Percentiles rank a stretch among this genome's conserved stretches.
phyloP scores from a whole-genome alignment of 2,797 vertebrate genomes.

The Eidolon dupreanum region DNA sequence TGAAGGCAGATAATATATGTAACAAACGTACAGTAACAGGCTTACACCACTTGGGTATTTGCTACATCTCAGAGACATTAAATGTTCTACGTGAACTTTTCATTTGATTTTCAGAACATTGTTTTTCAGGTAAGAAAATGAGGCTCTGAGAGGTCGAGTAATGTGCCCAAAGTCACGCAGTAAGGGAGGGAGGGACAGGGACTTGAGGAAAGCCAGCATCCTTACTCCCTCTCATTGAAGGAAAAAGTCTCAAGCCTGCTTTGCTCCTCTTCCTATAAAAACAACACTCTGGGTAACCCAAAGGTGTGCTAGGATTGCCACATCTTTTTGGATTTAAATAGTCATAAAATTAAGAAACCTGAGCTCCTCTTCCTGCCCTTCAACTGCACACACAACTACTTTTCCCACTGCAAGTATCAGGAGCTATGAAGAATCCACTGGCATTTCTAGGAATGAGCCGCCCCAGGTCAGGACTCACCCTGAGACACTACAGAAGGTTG shows the following conservation, averaged over 20 bases:
- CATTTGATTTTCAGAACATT: background rate
- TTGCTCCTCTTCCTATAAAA: background rate
- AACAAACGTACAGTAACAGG: background rate
- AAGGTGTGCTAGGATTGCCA: background rate
- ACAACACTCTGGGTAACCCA: background rate
- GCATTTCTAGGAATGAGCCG: background rate
- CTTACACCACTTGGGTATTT: background rate
- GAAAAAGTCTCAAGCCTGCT: background rate
- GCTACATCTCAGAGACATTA: background rate
- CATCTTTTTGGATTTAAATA: slow-evolving; percentile 16
- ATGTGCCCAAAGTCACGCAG: background rate
- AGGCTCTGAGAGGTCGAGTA: background rate
- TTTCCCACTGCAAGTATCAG: background rate
- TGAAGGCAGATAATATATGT: background rate
- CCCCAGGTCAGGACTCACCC: background rate
- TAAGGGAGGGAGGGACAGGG: background rate
- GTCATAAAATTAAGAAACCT: slow-evolving; percentile 27
- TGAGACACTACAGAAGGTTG: background rate
- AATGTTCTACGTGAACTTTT: background rate
- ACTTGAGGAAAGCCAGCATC: background rate
- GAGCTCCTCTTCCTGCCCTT: background rate
- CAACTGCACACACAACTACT: background rate
- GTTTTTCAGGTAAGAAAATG: background rate
- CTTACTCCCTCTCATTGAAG: background rate
- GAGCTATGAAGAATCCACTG: background rate